Percentiles rank a stretch among this genome's conserved stretches.
phyloP scores from a whole-genome alignment of 2,888 invertebrate genomes.

The Heliconius cydno region DNA sequence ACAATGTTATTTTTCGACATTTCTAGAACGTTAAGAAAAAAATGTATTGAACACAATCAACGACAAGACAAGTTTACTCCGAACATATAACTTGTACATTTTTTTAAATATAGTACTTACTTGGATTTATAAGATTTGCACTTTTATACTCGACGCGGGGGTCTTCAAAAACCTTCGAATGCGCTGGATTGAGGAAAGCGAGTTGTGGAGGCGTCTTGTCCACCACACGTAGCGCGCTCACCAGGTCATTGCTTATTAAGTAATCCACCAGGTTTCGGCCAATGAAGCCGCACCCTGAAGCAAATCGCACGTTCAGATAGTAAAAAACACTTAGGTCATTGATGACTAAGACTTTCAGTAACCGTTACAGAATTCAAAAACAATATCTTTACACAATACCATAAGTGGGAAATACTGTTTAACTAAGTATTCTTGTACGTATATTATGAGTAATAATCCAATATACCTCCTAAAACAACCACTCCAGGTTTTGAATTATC shows the following conservation, averaged over 20 bases:
- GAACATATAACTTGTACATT: neutral
- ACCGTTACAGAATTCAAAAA: slow-evolving; percentile 69
- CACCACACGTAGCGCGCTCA: slow-evolving; percentile 89
- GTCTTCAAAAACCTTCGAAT: slow-evolving; percentile 88
- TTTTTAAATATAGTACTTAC: slow-evolving; percentile 76
- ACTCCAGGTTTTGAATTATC: slow-evolving; percentile 78
- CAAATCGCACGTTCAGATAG: slow-evolving; percentile 56
- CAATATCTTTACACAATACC: slow-evolving; percentile 38
- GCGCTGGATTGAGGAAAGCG: slow-evolving; percentile 92
- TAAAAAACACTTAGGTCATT: slow-evolving; percentile 56
- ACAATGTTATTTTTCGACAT: neutral
- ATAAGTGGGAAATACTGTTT: slow-evolving; percentile 4
- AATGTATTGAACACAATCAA: neutral
- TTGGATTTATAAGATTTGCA: slow-evolving; percentile 94
- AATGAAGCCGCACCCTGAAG: slow-evolving; percentile 95
- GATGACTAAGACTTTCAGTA: slow-evolving; percentile 75
- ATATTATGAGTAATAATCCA: slow-evolving; percentile 25
- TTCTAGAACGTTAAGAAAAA: slow-evolving; percentile 9
- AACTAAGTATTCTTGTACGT: slow-evolving; percentile 14
- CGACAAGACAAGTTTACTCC: neutral
- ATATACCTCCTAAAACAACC: slow-evolving; percentile 78
- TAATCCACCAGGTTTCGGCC: slow-evolving; percentile 94
- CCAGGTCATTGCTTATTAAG: slow-evolving; percentile 90
- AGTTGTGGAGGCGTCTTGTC: slow-evolving; percentile 97
- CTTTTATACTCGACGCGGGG: slow-evolving; percentile 93